Conservation (phyloP, 2,797 vertebrate species). For the Gorsachius magnificus region DNA sequence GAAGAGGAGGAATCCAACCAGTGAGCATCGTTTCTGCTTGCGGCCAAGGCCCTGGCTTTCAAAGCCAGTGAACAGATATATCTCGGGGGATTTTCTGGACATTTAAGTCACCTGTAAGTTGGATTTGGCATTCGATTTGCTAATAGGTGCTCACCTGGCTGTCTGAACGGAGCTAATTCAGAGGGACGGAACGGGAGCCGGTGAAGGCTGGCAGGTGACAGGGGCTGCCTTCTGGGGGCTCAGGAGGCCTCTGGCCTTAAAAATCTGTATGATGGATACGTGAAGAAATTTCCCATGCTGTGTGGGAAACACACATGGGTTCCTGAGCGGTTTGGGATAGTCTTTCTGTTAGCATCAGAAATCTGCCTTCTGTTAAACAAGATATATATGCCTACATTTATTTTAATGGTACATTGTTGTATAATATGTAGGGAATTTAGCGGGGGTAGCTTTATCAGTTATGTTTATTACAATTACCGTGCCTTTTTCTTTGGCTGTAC, state of each 20-base stretch:
- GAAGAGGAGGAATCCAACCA: neutral
- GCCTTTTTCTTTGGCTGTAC: neutral
- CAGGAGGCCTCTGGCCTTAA: neutral
- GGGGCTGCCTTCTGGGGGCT: neutral
- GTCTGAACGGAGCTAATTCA: neutral
- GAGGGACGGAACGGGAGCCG: neutral
- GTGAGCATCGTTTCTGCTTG: rapidly evolving
- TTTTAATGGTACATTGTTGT: neutral
- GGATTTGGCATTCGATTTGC: neutral
- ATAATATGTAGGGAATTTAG: neutral
- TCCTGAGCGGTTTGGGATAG: neutral
- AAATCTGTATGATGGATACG: rapidly evolving
- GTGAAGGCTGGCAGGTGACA: neutral
- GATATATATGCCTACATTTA: no score
- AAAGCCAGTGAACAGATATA: neutral
- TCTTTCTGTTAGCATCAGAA: neutral
- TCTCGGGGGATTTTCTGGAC: neutral
- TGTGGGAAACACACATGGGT: neutral
- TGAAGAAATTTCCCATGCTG: rapidly evolving
- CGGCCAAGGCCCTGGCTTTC: neutral
- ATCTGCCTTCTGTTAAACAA: neutral
- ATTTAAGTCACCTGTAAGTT: neutral
- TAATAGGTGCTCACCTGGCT: neutral
- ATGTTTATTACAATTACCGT: rapidly evolving
- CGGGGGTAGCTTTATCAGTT: neutral